Base-by-base conservation (phyloP, 2,888 invertebrate genomes). In the Parnassius glacialis region DNA sequence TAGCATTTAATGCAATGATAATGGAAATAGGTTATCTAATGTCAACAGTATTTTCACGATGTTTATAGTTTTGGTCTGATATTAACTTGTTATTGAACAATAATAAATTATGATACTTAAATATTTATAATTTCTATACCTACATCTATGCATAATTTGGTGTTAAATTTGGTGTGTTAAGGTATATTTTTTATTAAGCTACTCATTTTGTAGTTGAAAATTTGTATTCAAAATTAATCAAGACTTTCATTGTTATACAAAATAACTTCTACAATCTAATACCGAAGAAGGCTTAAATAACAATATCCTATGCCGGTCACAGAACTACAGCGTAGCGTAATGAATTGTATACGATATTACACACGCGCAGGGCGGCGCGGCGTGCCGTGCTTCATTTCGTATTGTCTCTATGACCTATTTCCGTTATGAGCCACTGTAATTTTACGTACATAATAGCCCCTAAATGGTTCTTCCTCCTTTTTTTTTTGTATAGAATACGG, bases 361-460 rank as follows among this genome's bases (percentile, higher is more conserved):
- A 65, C 71, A 62, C 67, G 68, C 71, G 68, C 52, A 61, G 65
- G 62, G 61, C 66, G 56, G 59, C 70, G 61, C 66, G 56, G 59
- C 70, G 67, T 70, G 69, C 72, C 72, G 70, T 71, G 72, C 76
- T 73, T 74, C 78, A 76, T 75, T 76, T 74, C 70, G 75, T 77
- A 80, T 86, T 87, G 86, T 86, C 83, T 81, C 71, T 74, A 75
- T 85, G 87, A 87, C 88, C 88, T 79, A 87, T 80, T 84, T 87
- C 77, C 81, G 72, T 59, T 66, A 63, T 59, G 64, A 69, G 56
- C 41, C 56, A 64, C 50, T 56, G 52, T 56, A 60, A 59, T 64
- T 65, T 59, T 20, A 55, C 50, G 13, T 52, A 50, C 50, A 11
- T 47, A 52, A 47, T 52, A 59, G 47, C 59, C 47, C 48, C 16